Evolutionary conservation across 2,113 vertebrate genomes (phyloP), one percentile per base, ranked within the genome.

Genomic region (Mungos mungo): DNA sequence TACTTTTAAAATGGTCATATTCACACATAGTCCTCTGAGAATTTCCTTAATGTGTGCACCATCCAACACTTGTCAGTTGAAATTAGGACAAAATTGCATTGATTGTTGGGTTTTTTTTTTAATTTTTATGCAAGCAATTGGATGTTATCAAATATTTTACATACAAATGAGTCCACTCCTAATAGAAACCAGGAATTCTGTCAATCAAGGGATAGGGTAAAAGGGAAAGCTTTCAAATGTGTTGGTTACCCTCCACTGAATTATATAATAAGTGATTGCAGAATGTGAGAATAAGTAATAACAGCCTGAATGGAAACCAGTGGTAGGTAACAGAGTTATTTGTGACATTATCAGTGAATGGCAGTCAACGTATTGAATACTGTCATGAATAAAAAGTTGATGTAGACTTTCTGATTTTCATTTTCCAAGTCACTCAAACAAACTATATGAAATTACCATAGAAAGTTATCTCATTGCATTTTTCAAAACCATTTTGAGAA

Each of bases 111-210:
- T 95, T 97, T 95, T 41, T 96, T 98, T 98, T 98, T 72, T 45
- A 97, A 88, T 93, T 96, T 90, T 63, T 82, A 50, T 66, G 82
- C 50, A 74, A 94, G 92, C 60, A 97, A 63, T 71, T 92, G 88
- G 27, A 97, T 97, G 97, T 98, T 87, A 57, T 69, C 79, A n/a
- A 93, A 96, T 35, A 88, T 83, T 98, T 92, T 97, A 92, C 21
- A 13, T 95, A 92, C 83, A 95, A 97, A 98, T 97, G 97, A 98
- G 80, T 90, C 85, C 85, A 41, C 8, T 95, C 45, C 66, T 98
- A 97, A 97, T 93, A 97, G 86, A 93, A 97, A 97, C 92, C 90
- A 47, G 45, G 91, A 92, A 90, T 86, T 87, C 96, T 98, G 94
- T 96, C 97, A 97, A 11, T 98, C 96, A 95, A 71, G 77, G 38